Evolutionary conservation across 2,888 invertebrate genomes (phyloP), one percentile per base, ranked within the genome.

Genomic region (Alsophila aescularia): DNA sequence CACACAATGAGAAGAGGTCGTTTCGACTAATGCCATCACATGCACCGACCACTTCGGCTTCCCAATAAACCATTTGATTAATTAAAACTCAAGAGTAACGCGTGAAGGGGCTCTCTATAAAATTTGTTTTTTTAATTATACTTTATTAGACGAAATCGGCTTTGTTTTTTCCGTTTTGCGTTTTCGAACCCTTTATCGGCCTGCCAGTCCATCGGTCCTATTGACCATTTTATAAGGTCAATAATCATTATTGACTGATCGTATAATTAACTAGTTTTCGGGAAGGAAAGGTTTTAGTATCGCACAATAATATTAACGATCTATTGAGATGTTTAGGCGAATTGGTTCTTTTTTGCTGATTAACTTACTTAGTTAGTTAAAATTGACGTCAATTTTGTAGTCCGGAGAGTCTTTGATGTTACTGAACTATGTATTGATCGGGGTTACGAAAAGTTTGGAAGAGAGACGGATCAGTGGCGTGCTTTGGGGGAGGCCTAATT

Each of bases 151-250:
- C 74, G 68, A 82, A 88, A 89, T 87, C 83, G 83, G 79, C 83
- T 87, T 90, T 87, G 87, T 89, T 87, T 87, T 87, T 87, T 85
- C 70, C 66, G 73, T 70, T 77, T 66, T 50, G 47, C 51, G 42
- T 10, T 24, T 6, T 62, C 69, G 67, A 68, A 66, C 75, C 80
- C 82, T 87, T 89, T 84, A 81, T 83, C 70, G 60, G 52, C 31
- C 60, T 14, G 10, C 27, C 47, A 16, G 39, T 31, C 45, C 42
- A 81, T 88, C 90, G 90, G 90, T 75, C 37, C 80, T 76, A 90
- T 90, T 90, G 89, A 89, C 80, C 87, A 90, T 91, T 91, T 85
- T 90, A 85, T 78, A 87, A 87, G 88, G 85, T 81, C 88, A 87
- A 90, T 91, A 87, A 85, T 85, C 77, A 86, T 87, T 85, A 90